A percentile compares a stretch with the other conserved stretches of the same genome.
phyloP scores from a whole-genome alignment of 2,797 vertebrate genomes.

The Chrysocyon brachyurus region DNA sequence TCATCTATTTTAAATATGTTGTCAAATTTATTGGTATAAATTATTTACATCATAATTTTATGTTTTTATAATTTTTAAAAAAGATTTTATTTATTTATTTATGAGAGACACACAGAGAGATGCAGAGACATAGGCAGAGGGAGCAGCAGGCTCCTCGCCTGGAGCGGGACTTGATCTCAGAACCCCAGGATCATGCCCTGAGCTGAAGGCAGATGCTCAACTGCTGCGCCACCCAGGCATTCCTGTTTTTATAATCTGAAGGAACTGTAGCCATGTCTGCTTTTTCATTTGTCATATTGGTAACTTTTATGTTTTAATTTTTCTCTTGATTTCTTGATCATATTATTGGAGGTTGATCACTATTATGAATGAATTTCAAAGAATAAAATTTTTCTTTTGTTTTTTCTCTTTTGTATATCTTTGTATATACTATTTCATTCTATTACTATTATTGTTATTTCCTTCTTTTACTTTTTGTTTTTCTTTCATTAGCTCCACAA shows the following conservation, averaged over 20 bases:
- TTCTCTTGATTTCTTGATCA: not conserved
- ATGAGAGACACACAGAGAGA: too few relatives aligned
- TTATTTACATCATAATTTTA: not conserved
- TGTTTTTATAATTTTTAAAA: not conserved
- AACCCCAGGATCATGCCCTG: too few relatives aligned
- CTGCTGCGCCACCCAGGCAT: too few relatives aligned
- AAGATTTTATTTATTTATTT: too few relatives aligned
- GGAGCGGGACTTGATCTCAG: too few relatives aligned
- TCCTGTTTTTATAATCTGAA: not conserved
- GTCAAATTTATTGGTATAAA: not conserved
- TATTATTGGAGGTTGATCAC: not conserved
- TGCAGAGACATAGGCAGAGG: too few relatives aligned
- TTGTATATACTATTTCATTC: not conserved
- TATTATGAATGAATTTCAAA: conserved; percentile 28
- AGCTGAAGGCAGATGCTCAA: too few relatives aligned
- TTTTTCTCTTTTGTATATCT: not conserved
- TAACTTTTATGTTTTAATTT: not conserved
- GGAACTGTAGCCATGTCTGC: not conserved
- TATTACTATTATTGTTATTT: not conserved
- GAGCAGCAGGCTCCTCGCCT: too few relatives aligned
- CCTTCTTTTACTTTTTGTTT: not conserved
- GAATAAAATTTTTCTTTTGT: not conserved
- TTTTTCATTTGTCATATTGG: not conserved
- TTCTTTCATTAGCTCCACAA: not conserved
- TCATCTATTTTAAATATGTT: not conserved